These are phyloP conservation scores for Gobius niger DNA, from an alignment of 2,113 vertebrate genomes.

Conservation along the genomic window DNA sequence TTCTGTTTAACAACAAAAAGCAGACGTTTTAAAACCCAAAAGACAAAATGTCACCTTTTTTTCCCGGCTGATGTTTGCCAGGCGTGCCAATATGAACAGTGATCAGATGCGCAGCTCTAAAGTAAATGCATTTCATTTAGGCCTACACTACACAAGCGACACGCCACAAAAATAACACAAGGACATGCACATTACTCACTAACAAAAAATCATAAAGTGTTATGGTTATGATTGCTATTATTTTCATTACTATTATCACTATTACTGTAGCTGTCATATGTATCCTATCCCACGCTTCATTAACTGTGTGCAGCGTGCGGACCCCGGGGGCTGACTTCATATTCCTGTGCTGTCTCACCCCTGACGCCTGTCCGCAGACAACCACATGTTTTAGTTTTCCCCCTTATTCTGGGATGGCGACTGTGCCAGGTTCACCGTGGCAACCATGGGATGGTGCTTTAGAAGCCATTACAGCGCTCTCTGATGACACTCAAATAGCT, in stretches of 20 bases:
- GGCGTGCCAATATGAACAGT: not conserved
- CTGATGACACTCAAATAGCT: constrained; percentile 85
- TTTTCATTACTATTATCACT: constrained; percentile 73
- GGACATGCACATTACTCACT: constrained; percentile 34
- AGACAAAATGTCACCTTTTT: no score
- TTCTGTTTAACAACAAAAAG: not conserved
- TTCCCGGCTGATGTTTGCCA: no score
- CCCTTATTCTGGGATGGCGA: constrained; percentile 63
- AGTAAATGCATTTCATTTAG: constrained; percentile 17
- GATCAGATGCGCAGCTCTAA: constrained; percentile 22
- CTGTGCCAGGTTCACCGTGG: constrained; percentile 79
- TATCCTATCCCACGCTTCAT: constrained; percentile 78
- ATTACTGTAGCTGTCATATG: constrained; percentile 73
- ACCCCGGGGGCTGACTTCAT: constrained; percentile 71
- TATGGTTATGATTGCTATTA: constrained; percentile 68
- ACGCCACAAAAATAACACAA: constrained; percentile 14
- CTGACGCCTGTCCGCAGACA: constrained; percentile 66
- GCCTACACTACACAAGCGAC: not conserved
- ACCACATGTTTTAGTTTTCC: constrained; percentile 59
- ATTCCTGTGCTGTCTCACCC: constrained; percentile 53
- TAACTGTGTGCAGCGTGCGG: constrained; percentile 62
- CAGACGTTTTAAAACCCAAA: not conserved
- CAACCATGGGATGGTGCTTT: constrained; percentile 79
- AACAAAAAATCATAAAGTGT: constrained; percentile 58
- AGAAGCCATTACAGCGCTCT: constrained; percentile 80